A percentile compares a stretch with the other conserved stretches of the same genome.
Conservation (phyloP, 2,797 vertebrate genomes). For the Spea hammondii region DNA sequence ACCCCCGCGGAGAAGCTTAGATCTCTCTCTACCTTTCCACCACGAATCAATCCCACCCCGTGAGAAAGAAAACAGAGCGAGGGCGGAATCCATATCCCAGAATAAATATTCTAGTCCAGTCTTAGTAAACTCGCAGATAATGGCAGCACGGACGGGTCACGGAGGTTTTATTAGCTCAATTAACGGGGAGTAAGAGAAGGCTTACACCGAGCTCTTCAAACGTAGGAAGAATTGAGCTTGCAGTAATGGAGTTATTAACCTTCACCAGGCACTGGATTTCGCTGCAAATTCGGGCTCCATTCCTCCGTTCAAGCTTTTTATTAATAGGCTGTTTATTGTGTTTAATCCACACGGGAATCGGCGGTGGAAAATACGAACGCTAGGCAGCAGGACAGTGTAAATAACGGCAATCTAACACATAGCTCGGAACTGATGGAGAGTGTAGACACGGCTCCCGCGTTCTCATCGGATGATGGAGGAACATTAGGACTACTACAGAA, state of each 20-base stretch:
- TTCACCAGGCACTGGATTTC: conserved; percentile 68
- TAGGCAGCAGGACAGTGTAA: conserved; percentile 23
- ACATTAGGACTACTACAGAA: too few relatives aligned
- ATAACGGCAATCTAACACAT: conserved; percentile 37
- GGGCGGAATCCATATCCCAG: conserved; percentile 53
- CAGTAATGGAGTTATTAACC: conserved; percentile 99
- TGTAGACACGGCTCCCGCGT: conserved; percentile 1
- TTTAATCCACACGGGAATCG: conserved; percentile 71
- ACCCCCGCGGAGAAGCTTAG: background rate
- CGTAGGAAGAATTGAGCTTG: conserved; percentile 83
- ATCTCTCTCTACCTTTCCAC: background rate
- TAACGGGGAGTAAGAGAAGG: conserved; percentile 97
- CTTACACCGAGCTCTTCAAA: conserved; percentile 85
- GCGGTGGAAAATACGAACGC: conserved; percentile 62
- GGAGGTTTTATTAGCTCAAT: conserved; percentile 93
- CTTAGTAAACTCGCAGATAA: conserved; percentile 74
- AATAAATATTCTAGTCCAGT: conserved; percentile 84
- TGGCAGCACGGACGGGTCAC: conserved; percentile 77
- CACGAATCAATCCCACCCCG: conserved; percentile 6
- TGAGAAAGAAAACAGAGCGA: conserved; percentile 36
- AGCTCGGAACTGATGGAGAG: conserved; percentile 23
- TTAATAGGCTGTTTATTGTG: conserved; percentile 79
- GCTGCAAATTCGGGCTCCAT: conserved; percentile 70
- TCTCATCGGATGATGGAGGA: background rate
- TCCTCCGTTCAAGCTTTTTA: conserved; percentile 73